These are phyloP conservation scores for Ceyx cyanopectus DNA, from an alignment of 2,113 vertebrate species.

Conservation along the genomic window DNA sequence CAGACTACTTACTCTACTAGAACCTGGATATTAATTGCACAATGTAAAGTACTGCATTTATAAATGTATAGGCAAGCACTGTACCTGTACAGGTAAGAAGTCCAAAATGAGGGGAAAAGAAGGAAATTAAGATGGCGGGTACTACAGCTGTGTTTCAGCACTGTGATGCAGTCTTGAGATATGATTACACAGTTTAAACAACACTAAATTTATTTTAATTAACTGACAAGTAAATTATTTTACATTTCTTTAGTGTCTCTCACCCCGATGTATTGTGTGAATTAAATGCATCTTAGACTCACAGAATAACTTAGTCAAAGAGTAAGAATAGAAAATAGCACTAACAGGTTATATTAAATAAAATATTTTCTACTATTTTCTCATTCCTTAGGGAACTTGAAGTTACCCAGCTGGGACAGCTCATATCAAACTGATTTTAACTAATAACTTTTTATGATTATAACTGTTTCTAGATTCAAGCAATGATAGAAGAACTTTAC, in stretches of 20 bases:
- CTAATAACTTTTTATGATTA: neutral
- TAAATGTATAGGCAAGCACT: neutral
- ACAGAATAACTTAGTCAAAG: neutral
- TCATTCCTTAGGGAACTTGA: neutral
- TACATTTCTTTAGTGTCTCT: neutral
- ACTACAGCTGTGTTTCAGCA: neutral
- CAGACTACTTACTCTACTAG: neutral
- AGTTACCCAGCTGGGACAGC: neutral
- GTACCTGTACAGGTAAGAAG: neutral
- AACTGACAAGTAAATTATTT: neutral
- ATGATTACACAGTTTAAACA: neutral
- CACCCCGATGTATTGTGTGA: neutral
- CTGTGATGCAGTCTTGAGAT: neutral
- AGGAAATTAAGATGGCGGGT: neutral
- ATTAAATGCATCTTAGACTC: neutral
- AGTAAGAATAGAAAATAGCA: neutral
- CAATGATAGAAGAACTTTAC: neutral
- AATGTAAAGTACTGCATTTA: neutral
- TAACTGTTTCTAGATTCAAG: neutral
- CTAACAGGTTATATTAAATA: neutral
- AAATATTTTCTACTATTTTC: neutral
- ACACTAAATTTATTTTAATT: neutral
- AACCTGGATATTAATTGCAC: neutral
- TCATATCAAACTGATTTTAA: neutral
- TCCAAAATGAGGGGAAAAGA: neutral